phyloP scores from a whole-genome alignment of 2,797 vertebrate genomes.

The Betta splendens region DNA sequence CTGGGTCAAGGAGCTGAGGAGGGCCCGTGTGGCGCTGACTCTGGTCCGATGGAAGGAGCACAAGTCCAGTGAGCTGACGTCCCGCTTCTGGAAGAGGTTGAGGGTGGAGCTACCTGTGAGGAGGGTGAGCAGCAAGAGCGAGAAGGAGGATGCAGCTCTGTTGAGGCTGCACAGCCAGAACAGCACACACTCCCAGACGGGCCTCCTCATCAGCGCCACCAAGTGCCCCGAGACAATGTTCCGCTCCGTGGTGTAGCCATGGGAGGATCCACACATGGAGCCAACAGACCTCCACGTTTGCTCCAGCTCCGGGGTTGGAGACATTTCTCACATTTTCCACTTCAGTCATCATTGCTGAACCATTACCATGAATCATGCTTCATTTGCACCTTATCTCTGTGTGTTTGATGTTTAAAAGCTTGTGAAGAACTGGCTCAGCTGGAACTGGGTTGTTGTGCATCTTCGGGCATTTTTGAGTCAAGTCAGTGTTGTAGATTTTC shows the following conservation, averaged over 20 bases:
- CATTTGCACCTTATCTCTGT: neutral
- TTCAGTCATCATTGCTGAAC: neutral
- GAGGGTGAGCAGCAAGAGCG: slow-evolving; percentile 34
- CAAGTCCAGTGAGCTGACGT: slow-evolving; percentile 86
- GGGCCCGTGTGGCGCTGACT: slow-evolving; percentile 85
- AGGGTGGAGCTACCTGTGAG: slow-evolving; percentile 89
- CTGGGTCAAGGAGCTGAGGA: slow-evolving; percentile 90
- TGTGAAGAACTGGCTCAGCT: neutral
- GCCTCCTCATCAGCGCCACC: slow-evolving; percentile 33
- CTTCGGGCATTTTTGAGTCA: neutral
- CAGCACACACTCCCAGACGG: slow-evolving; percentile 53
- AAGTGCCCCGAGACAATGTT: slow-evolving; percentile 30
- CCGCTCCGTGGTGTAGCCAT: slow-evolving; percentile 13
- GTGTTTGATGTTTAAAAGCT: neutral
- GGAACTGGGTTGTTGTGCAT: neutral
- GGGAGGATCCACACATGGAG: neutral
- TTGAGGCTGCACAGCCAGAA: slow-evolving; percentile 62
- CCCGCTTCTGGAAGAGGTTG: slow-evolving; percentile 94
- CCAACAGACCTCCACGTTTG: too few species aligned
- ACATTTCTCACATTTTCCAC: neutral
- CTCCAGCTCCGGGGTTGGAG: neutral
- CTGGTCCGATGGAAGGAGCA: slow-evolving; percentile 94
- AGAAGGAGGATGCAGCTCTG: slow-evolving; percentile 20
- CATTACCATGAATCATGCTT: neutral
- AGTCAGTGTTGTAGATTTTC: too few species aligned